These are phyloP conservation scores for Spea multiplicata DNA, from an alignment of 2,113 vertebrate genomes.

Conservation along the genomic window DNA sequence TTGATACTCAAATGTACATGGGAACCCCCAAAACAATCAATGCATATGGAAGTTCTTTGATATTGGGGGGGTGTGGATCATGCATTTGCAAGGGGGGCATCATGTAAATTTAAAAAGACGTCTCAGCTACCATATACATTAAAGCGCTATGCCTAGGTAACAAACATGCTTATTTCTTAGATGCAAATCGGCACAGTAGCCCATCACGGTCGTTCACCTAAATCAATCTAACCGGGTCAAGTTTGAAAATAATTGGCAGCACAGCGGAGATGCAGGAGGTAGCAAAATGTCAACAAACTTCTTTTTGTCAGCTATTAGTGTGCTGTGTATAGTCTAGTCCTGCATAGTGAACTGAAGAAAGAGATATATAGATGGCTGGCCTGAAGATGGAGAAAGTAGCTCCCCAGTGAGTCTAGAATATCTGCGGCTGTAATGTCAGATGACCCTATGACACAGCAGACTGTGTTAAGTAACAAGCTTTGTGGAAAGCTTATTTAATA, in stretches of 20 bases:
- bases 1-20: too few species aligned
- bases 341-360: background rate
- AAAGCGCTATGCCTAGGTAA: too few species aligned
- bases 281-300: constrained; percentile 11
- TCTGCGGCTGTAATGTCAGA: constrained; percentile 34
- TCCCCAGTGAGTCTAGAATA: constrained; percentile 41
- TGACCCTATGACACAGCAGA: constrained; percentile 31
- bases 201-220: background rate
- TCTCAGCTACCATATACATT: too few species aligned
- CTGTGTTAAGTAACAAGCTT: constrained; percentile 31
- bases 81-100: too few species aligned
- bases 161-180: background rate
- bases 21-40: too few species aligned
- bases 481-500: constrained; percentile 22
- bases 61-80: too few species aligned
- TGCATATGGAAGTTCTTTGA: too few species aligned
- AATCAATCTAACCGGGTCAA: background rate
- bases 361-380: constrained; percentile 25
- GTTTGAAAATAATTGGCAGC: constrained; percentile 2
- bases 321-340: background rate
- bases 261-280: constrained; percentile 6
- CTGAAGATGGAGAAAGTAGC: constrained; percentile 7
- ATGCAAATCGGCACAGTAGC: background rate
- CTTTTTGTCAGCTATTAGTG: background rate
- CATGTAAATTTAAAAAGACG: too few species aligned